Evolutionary conservation across 2,797 vertebrate genomes (phyloP), one percentile per base, ranked within the genome.

Genomic region (Sebastes trivittatus): DNA sequence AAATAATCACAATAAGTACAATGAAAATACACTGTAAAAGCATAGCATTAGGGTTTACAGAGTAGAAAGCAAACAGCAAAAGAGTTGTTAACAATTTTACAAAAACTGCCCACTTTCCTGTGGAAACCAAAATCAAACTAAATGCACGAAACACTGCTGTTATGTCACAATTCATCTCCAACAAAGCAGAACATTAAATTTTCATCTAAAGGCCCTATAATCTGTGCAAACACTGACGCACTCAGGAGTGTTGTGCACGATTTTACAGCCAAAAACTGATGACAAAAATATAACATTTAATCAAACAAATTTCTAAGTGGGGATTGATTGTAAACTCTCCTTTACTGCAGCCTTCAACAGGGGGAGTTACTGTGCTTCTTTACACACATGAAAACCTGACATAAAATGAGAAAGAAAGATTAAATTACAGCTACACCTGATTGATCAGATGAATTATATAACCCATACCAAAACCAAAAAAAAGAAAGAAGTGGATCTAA

Each of bases 1-100:
- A 80, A 72, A 68, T 25, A 69, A 83, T 69, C 74, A 85, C 71
- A 83, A 64, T 78, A 84, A 68, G 9, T 36, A 87, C 83, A 85
- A 69, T 69, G 25, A 54, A 71, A 84, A 78, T 16, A 82, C 79
- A 87, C 22, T 75, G 59, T 61, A 58, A 68, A 78, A 65, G 58
- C 49, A 81, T 11, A 71, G 23, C 13, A 63, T 58, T 75, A 55
- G 4, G 55, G 54, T 74, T 84, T 55, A 84, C 81, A 89, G 55
- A 73, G 67, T 6, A 73, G 9, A 80, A 77, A 82, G 42, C 72
- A 80, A 71, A 81, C 36, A 80, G 62, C 62, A 80, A 64, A 77
- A 38, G 60, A 42, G 14, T 60, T 77, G 58, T 79, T 65, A 78
- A 76, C 62, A 81, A 52, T 77, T 81, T 82, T 7, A 82, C 68